Evolutionary conservation across 2,888 invertebrate species (phyloP), one percentile per base, ranked within the genome.

Genomic region (Cheilosia impressa): DNA sequence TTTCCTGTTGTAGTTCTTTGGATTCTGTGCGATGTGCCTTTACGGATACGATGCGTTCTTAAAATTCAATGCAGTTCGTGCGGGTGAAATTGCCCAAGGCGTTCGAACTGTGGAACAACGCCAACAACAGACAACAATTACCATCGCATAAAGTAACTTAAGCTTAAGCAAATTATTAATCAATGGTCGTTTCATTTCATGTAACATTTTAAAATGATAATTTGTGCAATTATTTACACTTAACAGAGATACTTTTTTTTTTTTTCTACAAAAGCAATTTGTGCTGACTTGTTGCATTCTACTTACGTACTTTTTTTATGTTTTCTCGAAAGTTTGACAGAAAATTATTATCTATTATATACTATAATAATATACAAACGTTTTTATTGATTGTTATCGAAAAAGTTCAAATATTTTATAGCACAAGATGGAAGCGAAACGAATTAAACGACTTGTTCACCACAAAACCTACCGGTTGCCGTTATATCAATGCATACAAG

Each of bases 11-110:
- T 92, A 97, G 97, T 96, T 97, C 92, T 98, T 98, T 92, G 97
- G 97, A 22, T 97, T 96, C 92, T 94, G 94, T 88, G 96, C 96
- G 19, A 97, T 96, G 95, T 91, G 95, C 27, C 94, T 94, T 41
- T 98, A 97, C 93, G 96, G 94, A 1, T 94, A 94, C 88, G 98
- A 98, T 91, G 95, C 96, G 45, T 97, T 95, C 92, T 90, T 97
- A 47, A 98, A 98, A 92, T 97, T 94, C 91, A 93, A 93, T 87
- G 95, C 94, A 0, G 94, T 95, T 55, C 93, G 93, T 87, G 93
- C 93, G 50, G 97, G 96, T 24, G 95, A 94, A 66, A 93, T 96
- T 78, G 96, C 96, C 84, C 96, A 96, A 93, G 96, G 96, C 88
- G 45, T 84, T 15, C 81, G 89, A 62, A 52, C 73, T 38, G 83